Evolutionary conservation across 2,888 invertebrate genomes (phyloP), one percentile per base, ranked within the genome.

Genomic region (Drosophila meridionalis): DNA sequence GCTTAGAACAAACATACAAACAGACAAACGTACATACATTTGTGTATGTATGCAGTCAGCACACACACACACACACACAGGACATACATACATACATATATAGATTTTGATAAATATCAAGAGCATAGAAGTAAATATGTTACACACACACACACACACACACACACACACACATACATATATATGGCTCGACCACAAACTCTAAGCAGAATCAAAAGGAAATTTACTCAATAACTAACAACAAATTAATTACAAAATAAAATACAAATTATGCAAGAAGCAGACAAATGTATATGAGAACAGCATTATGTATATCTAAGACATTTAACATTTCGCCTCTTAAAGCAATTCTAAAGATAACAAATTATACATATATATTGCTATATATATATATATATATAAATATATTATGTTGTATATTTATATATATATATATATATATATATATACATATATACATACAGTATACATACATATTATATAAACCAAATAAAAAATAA

Each of bases 301-400:
- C 62, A 71, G 64, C 64, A 78, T 56, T 76, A 80, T 80, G 71
- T 78, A 69, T 75, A 81, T 82, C 73, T 82, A 90, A 87, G 80
- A 90, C 78, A 84, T 83, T 91, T 87, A 78, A 90, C 78, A 84
- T 83, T 91, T 87, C 85, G 91, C 92, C 91, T 90, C 86, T 90
- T 89, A 87, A 91, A 91, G 92, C 91, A 91, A 91, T 91, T 91
- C 91, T 91, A 91, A 91, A 91, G 76, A 80, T 84, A 83, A 71
- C 82, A 86, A 80, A 81, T 78, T 71, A 80, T 28, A 55, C 9
- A 55, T 55, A 76, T 69, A 64, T 67, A 70, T 20, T 20, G 20
- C 20, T 61, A 76, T 70, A 76, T 53, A 70, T 68, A 66, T 67
- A 67, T 58, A 76, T 67, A 76, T 58, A 69, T 68, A 66, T 71